Evolutionary conservation across 2,888 invertebrate species (phyloP).

Genomic region (Scelioninae gen. 2): DNA sequence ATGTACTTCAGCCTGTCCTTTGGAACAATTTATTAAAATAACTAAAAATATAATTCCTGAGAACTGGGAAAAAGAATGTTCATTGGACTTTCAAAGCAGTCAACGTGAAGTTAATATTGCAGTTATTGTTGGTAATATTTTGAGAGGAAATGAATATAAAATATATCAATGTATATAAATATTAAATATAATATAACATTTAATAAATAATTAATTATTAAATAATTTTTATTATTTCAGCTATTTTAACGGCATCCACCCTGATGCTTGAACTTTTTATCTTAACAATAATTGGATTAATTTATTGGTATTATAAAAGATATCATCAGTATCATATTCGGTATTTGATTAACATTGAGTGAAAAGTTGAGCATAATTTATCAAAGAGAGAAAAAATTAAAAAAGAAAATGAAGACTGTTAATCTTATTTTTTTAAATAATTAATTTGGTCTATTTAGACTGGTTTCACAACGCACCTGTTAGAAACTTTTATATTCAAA

Average conservation of each 20-base stretch:
- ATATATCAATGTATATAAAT: background rate
- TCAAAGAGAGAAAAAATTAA: background rate
- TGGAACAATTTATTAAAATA: constrained; percentile 78
- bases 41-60: constrained; percentile 80
- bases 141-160: background rate
- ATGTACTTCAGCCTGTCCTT: constrained; percentile 81
- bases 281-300: constrained; percentile 67
- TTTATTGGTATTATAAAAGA: constrained; percentile 70
- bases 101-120: constrained; percentile 65
- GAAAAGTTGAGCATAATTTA: constrained; percentile 7
- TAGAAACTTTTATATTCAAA: too few relatives aligned
- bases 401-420: background rate
- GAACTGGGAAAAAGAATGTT: constrained; percentile 83
- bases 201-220: background rate
- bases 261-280: constrained; percentile 68
- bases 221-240: constrained; percentile 61
- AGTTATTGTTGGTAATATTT: constrained; percentile 68
- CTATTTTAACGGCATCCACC: constrained; percentile 67
- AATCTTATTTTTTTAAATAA: too few relatives aligned
- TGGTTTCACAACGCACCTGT: too few relatives aligned
- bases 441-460: too few relatives aligned
- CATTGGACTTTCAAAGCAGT: constrained; percentile 62
- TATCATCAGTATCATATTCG: constrained; percentile 72
- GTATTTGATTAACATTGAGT: constrained; percentile 55
- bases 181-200: too few relatives aligned